Conservation (phyloP, 1,140 invertebrate genomes). For the Sitodiplosis mosellana region DNA sequence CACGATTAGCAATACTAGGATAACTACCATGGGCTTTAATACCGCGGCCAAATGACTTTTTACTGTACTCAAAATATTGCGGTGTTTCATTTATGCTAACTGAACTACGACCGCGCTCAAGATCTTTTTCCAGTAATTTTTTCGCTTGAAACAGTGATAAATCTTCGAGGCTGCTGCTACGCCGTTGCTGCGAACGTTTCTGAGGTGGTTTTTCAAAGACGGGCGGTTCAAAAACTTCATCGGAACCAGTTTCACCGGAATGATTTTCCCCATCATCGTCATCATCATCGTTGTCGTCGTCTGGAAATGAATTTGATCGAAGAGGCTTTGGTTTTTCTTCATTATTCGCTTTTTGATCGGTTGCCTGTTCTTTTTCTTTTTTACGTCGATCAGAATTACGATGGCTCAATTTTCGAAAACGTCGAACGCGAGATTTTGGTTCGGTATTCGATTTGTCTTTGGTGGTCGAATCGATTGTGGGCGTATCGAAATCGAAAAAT, state of each 20-base stretch:
- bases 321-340: too few species aligned
- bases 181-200: constrained; percentile 2
- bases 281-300: too few species aligned
- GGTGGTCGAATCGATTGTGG: background rate
- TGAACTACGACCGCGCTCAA: constrained; percentile 9
- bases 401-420: too few species aligned
- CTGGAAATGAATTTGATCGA: too few species aligned
- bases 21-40: constrained; percentile 5
- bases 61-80: constrained; percentile 24
- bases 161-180: constrained; percentile 6
- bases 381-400: too few species aligned
- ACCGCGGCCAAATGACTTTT: constrained; percentile 11
- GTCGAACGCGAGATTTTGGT: background rate
- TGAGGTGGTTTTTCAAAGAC: constrained; percentile 1
- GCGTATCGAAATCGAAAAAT: background rate
- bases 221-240: background rate
- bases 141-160: background rate
- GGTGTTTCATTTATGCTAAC: constrained; percentile 26
- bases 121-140: background rate
- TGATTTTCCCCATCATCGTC: background rate
- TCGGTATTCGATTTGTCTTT: background rate
- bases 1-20: constrained; percentile 26
- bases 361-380: too few species aligned
- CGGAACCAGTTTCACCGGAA: constrained; percentile 1
- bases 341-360: too few species aligned